Conservation (phyloP, 2,888 invertebrate species). For the Embidobia sp. region DNA sequence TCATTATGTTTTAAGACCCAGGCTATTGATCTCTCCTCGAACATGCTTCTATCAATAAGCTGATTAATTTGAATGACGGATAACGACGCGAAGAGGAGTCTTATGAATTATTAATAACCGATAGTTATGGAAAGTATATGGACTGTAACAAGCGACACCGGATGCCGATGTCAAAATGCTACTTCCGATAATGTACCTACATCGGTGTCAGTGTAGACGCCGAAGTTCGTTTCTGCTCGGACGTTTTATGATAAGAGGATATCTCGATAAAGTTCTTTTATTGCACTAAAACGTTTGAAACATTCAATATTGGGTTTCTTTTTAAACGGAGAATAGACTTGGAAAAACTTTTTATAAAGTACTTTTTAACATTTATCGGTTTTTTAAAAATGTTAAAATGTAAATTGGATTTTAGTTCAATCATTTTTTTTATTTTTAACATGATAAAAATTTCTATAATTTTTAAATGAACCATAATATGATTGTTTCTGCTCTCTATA, state of each 20-base stretch:
- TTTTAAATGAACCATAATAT: no score
- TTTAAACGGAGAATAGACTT: no score
- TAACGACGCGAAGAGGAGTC: conserved; percentile 32
- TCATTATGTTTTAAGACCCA: neutral
- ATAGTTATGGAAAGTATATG: conserved; percentile 52
- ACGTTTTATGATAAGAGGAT: conserved; percentile 35
- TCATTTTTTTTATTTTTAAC: no score
- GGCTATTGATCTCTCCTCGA: conserved; percentile 19
- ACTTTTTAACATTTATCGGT: no score
- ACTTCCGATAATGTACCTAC: conserved; percentile 68
- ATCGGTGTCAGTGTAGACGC: conserved; percentile 8
- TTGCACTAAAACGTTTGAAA: no score
- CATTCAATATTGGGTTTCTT: no score
- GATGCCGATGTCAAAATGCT: conserved; percentile 71
- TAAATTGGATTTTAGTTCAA: no score
- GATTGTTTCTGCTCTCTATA: no score
- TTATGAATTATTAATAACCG: conserved; percentile 56
- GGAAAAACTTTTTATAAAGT: no score
- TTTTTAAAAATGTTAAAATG: no score
- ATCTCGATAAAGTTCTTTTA: conserved; percentile 18
- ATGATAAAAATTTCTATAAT: no score
- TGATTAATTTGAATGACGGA: conserved; percentile 44
- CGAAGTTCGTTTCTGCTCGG: conserved; percentile 32
- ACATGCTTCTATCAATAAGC: conserved; percentile 40
- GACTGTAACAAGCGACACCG: conserved; percentile 74